Conservation (phyloP, 2,888 invertebrate genomes). For the Parascotia fuliginaria region DNA sequence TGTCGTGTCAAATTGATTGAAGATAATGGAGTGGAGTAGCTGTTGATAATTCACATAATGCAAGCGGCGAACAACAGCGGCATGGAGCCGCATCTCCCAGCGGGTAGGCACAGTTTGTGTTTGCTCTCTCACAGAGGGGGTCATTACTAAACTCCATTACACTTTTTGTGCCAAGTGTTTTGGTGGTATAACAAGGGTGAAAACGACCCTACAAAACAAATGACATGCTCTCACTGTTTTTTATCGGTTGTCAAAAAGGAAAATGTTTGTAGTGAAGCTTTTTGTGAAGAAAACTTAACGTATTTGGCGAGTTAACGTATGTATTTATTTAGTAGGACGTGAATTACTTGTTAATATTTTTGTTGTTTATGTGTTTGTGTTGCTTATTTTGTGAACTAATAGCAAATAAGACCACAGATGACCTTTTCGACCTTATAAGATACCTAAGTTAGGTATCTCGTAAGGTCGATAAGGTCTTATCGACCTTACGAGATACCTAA, state of each 20-base stretch:
- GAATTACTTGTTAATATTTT: neutral
- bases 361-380: too few species aligned
- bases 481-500: too few species aligned
- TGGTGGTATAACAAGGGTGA: conserved; percentile 84
- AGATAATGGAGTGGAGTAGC: conserved; percentile 3
- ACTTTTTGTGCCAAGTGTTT: conserved; percentile 85
- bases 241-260: conserved; percentile 67
- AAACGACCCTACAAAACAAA: conserved; percentile 82
- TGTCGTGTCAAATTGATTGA: conserved; percentile 20
- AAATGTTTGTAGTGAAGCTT: conserved; percentile 50
- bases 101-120: conserved; percentile 71
- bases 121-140: conserved; percentile 72
- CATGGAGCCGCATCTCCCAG: conserved; percentile 60
- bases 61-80: conserved; percentile 9
- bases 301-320: conserved; percentile 7
- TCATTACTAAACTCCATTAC: conserved; percentile 84
- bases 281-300: conserved; percentile 25
- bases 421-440: too few species aligned
- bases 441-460: too few species aligned
- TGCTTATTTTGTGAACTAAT: too few species aligned
- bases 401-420: too few species aligned
- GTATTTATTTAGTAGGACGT: conserved; percentile 14
- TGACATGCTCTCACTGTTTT: conserved; percentile 74
- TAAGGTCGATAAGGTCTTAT: too few species aligned
- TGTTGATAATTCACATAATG: conserved; percentile 12